Percentiles rank a stretch among this genome's conserved stretches.
These are phyloP conservation scores for Lacerta bilineata DNA, from an alignment of 2,797 vertebrate species.

Conservation along the genomic window DNA sequence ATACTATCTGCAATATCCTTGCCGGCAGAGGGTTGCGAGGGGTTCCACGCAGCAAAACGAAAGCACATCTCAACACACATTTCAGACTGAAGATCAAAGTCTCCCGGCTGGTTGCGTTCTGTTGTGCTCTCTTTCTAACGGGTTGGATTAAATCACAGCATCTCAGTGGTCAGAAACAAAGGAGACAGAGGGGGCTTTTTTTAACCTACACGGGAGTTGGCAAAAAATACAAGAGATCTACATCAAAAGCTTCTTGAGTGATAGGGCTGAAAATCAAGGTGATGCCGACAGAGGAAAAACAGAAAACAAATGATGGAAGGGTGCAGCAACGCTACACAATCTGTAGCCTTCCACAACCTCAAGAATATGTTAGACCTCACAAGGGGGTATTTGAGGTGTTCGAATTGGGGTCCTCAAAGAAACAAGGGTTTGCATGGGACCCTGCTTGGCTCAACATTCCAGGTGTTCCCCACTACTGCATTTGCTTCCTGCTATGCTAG, in stretches of 20 bases:
- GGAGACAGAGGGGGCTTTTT: neutral
- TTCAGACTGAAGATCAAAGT: constrained; percentile 54
- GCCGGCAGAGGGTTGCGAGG: constrained; percentile 16
- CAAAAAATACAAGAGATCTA: fast-evolving
- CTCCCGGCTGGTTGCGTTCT: constrained; percentile 11
- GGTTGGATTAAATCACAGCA: constrained; percentile 19
- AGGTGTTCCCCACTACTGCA: no score
- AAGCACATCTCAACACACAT: constrained; percentile 54
- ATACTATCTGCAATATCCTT: neutral
- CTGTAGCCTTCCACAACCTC: neutral
- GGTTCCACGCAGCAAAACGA: constrained; percentile 34
- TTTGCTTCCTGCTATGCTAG: no score
- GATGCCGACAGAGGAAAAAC: neutral
- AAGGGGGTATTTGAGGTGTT: no score
- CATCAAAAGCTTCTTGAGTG: constrained; percentile 21
- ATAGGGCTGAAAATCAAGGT: constrained; percentile 24
- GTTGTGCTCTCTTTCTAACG: constrained; percentile 25
- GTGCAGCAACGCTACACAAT: neutral
- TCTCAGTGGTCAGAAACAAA: constrained; percentile 32
- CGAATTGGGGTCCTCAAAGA: no score
- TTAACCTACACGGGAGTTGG: neutral
- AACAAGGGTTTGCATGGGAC: no score
- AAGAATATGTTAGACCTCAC: no score
- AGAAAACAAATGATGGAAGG: neutral
- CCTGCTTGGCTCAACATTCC: no score